Percentiles rank a stretch among this genome's conserved stretches.
These are phyloP conservation scores for Glareola pratincola DNA, from an alignment of 2,113 vertebrate genomes.

Conservation along the genomic window DNA sequence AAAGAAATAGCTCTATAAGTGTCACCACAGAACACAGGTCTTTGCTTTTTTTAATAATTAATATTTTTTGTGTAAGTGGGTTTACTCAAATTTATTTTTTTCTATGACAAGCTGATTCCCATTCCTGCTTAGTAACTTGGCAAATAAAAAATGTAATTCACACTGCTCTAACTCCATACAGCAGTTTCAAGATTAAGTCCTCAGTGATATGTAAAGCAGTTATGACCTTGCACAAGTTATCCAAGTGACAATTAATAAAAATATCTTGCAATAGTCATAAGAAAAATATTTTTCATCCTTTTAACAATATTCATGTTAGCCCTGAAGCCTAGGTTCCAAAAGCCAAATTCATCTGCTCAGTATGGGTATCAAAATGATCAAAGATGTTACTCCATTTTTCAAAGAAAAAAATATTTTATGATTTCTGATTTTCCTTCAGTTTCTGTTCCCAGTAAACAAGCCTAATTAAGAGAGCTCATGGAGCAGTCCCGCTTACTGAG, in stretches of 20 bases:
- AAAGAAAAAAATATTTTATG: not conserved
- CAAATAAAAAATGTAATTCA: not conserved
- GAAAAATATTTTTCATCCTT: not conserved
- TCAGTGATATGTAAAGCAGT: not conserved
- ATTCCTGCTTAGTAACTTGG: not conserved
- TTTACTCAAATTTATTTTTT: conserved; percentile 3
- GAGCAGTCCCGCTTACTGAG: not conserved
- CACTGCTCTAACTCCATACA: not conserved
- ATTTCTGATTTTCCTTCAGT: not conserved
- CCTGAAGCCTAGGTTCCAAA: not conserved
- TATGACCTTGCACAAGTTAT: not conserved
- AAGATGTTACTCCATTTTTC: not conserved
- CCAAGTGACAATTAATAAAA: not conserved
- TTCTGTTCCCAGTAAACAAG: not conserved
- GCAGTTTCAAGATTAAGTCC: not conserved
- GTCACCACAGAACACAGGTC: not conserved
- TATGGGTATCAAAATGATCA: not conserved
- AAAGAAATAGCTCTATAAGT: not conserved
- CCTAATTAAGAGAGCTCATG: not conserved
- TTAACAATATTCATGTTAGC: not conserved
- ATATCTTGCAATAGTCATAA: not conserved
- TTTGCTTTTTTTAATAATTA: not conserved
- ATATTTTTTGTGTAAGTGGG: not conserved
- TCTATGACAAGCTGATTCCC: not conserved
- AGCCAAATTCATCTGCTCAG: not conserved